phyloP scores from a whole-genome alignment of 2,888 invertebrate genomes.

The Metopia argyrocephala region DNA sequence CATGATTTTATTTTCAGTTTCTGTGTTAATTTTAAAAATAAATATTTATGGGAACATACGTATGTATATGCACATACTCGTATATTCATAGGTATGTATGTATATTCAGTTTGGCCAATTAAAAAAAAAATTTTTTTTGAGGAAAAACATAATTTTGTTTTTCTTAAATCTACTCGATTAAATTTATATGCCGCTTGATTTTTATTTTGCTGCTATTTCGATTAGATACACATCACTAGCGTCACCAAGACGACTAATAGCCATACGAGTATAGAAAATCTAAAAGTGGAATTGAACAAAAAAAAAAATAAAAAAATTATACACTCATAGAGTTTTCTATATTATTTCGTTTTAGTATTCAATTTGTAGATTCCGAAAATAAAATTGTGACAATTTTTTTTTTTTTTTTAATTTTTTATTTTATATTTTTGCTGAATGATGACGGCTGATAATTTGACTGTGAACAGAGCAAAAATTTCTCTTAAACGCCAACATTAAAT shows the following conservation, averaged over 20 bases:
- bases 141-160: neutral
- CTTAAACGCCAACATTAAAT: slow-evolving; percentile 37
- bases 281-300: no score
- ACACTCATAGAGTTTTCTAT: no score
- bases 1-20: no score
- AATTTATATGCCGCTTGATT: neutral
- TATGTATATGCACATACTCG: no score
- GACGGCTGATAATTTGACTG: neutral
- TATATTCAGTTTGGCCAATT: neutral
- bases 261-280: no score
- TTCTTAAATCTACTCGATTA: neutral
- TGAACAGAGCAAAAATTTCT: neutral
- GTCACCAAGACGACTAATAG: neutral
- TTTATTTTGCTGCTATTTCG: slow-evolving; percentile 20
- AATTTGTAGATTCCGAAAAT: slow-evolving; percentile 44
- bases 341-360: slow-evolving; percentile 14
- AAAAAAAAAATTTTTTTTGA: neutral
- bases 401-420: no score
- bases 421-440: neutral
- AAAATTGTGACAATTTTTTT: slow-evolving; percentile 46
- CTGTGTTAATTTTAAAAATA: no score
- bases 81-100: no score
- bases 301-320: no score
- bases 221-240: slow-evolving; percentile 19
- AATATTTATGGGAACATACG: no score